Conservation (phyloP, 2,113 vertebrate genomes). For the Ictidomys tridecemlineatus region DNA sequence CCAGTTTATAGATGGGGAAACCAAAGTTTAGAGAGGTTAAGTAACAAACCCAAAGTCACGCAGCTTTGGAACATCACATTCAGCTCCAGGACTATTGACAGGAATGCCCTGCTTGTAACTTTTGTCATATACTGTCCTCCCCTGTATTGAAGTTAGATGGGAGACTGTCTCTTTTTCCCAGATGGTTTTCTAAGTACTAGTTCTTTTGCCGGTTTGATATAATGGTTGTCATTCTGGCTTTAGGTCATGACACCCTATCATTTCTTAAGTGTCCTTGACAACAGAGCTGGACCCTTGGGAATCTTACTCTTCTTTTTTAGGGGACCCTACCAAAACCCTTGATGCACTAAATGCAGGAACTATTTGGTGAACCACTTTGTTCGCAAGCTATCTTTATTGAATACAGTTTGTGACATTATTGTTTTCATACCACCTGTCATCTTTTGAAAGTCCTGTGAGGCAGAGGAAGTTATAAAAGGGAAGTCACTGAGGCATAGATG, state of each 20-base stretch:
- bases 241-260: not conserved
- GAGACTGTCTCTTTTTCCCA: not conserved
- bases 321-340: not conserved
- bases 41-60: not conserved
- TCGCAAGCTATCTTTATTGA: not conserved
- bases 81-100: not conserved
- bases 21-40: not conserved
- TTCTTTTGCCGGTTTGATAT: not conserved
- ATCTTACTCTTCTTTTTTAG: not conserved
- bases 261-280: not conserved
- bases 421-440: not conserved
- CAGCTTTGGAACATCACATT: not conserved
- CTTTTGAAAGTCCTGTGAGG: constrained; percentile 31
- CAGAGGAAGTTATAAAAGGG: constrained; percentile 16
- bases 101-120: not conserved
- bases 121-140: not conserved
- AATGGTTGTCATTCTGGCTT: not conserved
- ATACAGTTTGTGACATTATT: not conserved
- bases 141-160: not conserved
- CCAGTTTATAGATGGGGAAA: not conserved
- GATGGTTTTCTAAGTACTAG: not conserved
- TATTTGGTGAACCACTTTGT: not conserved
- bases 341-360: not conserved
- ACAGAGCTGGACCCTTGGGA: not conserved
- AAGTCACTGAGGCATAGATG: not conserved